Evolutionary conservation across 2,797 vertebrate genomes (phyloP).

Genomic region (Melopsittacus undulatus): DNA sequence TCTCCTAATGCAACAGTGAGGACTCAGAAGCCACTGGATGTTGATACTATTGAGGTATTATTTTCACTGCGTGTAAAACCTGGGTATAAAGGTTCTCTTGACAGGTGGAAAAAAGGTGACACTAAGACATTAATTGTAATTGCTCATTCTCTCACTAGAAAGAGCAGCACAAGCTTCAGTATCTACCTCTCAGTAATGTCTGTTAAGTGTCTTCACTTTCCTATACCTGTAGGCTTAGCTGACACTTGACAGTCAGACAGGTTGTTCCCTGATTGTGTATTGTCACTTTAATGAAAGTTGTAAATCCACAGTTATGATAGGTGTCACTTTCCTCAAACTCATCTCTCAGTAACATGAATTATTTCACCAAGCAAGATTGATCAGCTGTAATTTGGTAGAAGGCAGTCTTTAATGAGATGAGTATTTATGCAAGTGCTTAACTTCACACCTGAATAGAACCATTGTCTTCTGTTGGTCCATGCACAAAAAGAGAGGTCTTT

Average conservation of each 20-base stretch:
- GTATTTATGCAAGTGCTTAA: neutral
- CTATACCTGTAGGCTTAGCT: neutral
- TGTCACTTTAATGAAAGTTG: neutral
- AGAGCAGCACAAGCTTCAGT: neutral
- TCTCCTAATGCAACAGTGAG: conserved; percentile 30
- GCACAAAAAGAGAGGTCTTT: neutral
- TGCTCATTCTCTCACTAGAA: neutral
- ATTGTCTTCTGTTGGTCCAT: neutral
- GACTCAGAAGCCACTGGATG: neutral
- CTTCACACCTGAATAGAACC: neutral
- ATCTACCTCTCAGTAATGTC: neutral
- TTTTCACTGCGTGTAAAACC: neutral
- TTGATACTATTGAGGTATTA: conserved; percentile 40
- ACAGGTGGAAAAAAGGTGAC: neutral
- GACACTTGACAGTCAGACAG: neutral
- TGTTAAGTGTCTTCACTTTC: neutral
- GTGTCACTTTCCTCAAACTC: neutral
- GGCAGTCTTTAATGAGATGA: neutral
- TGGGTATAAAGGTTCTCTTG: neutral
- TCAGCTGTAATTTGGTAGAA: neutral
- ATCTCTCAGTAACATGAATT: neutral
- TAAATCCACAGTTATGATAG: neutral
- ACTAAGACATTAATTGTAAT: neutral
- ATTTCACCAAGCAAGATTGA: neutral
- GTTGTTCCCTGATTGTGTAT: neutral